Base-by-base conservation (phyloP, 2,888 invertebrate species). In the Cynaeus angustus region DNA sequence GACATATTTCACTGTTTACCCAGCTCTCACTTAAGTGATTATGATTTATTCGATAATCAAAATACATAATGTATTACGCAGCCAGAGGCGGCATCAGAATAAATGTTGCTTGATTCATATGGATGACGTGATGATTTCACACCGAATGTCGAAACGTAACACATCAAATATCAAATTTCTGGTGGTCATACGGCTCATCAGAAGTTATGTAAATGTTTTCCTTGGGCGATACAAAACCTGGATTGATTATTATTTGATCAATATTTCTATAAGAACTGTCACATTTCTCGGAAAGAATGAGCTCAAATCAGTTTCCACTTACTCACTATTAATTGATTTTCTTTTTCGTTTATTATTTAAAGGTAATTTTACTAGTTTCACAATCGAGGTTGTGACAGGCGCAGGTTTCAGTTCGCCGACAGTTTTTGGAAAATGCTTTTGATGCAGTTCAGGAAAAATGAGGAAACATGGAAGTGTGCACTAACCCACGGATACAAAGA, bases 1-100 rank as follows among this genome's bases (percentile, higher is more conserved):
- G 56, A 43, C 38, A 56, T 43, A 38, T 41, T 16, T 56, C 37
- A 13, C 41, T 59, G 28, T 46, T 46, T 46, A 30, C 46, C 33
- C 10, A n/a, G 21, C 21, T 21, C 21, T 21, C 26, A 46, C 9
- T 46, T 59, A 33, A 59, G 14, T 46, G 45, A 59, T 59, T 46
- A 30, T 30, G 9, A 33, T 12, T 28, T 59, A 38, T 59, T 59
- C 45, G 59, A 43, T 56, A 10, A 56, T 37, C 41, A 14, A 9
- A 26, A 41, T 56, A 43, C 56, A 43, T 56, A 26, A 41, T 43
- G 43, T 16, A 37, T 50, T 50, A 26, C 10, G 16, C 14, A 8
- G 33, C 37, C 37, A 33, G 3, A 53, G 13, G 28, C 28, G 37
- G 4, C 28, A 53, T 37, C 53, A 46, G 10, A 46, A 46, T 16